Conservation (phyloP, 2,888 invertebrate species). For the Fabriciana adippe region DNA sequence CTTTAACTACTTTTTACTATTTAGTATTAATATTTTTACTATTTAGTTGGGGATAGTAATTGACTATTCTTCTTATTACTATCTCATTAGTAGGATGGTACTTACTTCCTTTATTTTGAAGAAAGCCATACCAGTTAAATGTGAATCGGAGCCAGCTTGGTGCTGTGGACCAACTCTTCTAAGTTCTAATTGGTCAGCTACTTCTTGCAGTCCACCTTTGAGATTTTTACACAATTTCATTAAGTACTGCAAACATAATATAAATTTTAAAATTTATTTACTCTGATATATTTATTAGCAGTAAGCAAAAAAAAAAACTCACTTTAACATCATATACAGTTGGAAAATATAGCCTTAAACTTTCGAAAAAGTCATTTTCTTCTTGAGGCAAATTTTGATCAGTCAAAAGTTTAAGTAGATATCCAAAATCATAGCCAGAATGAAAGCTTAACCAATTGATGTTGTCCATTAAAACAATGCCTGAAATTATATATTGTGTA, state of each 20-base stretch:
- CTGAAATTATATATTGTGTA: conserved; percentile 53
- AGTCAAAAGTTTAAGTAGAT: conserved; percentile 94
- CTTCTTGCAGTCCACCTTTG: conserved; percentile 98
- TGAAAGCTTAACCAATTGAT: conserved; percentile 98
- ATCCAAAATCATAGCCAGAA: conserved; percentile 98
- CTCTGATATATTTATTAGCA: neutral
- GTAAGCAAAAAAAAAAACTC: conserved; percentile 42
- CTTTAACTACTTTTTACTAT: too few relatives aligned
- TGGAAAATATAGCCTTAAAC: conserved; percentile 94
- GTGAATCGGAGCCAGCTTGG: conserved; percentile 98
- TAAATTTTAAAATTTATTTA: neutral
- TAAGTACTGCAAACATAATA: conserved; percentile 84
- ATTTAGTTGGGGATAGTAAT: too few relatives aligned
- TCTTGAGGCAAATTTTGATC: conserved; percentile 94
- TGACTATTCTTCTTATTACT: too few relatives aligned
- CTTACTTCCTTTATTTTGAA: conserved; percentile 82
- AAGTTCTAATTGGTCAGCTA: conserved; percentile 94
- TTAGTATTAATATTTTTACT: too few relatives aligned
- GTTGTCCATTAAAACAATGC: conserved; percentile 94
- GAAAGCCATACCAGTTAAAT: conserved; percentile 98
- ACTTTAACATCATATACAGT: conserved; percentile 97
- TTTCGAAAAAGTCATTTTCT: conserved; percentile 95
- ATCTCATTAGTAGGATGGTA: conserved; percentile 3
- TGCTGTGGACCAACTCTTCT: conserved; percentile 97
- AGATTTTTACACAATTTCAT: conserved; percentile 98